Percentiles rank a stretch among this genome's conserved stretches.
Evolutionary conservation across 2,113 vertebrate species (phyloP).

Genomic region (Myxocyprinus asiaticus): DNA sequence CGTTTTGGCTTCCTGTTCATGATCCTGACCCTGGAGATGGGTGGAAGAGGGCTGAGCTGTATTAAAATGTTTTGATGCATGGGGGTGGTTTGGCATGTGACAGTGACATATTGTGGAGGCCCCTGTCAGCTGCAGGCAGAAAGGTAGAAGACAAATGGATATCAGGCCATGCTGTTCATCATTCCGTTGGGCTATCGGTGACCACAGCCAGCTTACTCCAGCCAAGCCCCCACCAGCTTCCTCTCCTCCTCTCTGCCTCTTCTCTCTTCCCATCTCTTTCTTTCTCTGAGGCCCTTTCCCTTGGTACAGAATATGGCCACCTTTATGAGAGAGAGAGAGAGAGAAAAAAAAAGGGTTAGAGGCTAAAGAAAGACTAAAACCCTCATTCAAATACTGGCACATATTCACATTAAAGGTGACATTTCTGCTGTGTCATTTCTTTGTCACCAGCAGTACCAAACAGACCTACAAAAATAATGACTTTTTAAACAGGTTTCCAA

Average conservation of each 20-base stretch:
- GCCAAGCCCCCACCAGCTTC: constrained; percentile 30
- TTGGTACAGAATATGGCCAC: too few species aligned
- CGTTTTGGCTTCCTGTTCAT: background rate
- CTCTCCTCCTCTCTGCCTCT: background rate
- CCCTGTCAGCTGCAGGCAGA: constrained; percentile 68
- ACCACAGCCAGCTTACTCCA: constrained; percentile 42
- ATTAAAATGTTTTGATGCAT: constrained; percentile 76
- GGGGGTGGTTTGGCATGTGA: constrained; percentile 63
- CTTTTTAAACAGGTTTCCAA: too few species aligned
- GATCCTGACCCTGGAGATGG: background rate
- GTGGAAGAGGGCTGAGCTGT: constrained; percentile 53
- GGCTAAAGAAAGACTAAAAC: too few species aligned
- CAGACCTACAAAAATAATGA: too few species aligned
- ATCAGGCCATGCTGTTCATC: constrained; percentile 77
- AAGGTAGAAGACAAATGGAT: constrained; percentile 78
- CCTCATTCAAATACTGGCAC: too few species aligned
- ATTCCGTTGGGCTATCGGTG: constrained; percentile 59
- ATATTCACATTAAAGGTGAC: too few species aligned
- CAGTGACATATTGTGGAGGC: constrained; percentile 76
- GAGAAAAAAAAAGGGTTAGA: too few species aligned
- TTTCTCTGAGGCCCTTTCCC: background rate
- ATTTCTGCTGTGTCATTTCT: too few species aligned
- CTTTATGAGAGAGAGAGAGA: too few species aligned
- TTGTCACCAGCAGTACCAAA: too few species aligned
- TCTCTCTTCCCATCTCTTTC: background rate